phyloP scores from a whole-genome alignment of 2,797 vertebrate species.

The Morus bassanus region DNA sequence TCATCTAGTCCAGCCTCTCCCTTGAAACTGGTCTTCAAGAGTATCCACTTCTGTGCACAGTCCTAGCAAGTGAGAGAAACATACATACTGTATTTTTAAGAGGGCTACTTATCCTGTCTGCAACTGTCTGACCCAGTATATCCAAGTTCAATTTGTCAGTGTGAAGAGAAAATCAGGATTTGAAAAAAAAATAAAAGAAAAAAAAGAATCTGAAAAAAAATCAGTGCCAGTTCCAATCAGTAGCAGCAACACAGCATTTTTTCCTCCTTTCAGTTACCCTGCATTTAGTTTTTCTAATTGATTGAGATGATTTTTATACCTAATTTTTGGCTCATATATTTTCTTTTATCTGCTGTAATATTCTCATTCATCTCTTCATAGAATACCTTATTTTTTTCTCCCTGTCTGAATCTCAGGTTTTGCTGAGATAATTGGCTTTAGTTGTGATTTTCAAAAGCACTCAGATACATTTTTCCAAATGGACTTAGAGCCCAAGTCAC shows the following conservation, averaged over 20 bases:
- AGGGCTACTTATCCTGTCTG: background rate
- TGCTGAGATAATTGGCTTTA: background rate
- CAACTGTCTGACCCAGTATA: background rate
- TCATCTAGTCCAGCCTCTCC: background rate
- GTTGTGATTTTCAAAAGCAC: background rate
- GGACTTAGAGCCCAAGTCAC: background rate
- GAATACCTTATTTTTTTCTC: background rate
- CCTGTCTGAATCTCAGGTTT: background rate
- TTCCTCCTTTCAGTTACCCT: background rate
- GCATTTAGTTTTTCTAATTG: background rate
- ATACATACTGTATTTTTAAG: background rate
- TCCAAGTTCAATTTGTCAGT: background rate
- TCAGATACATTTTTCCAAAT: background rate
- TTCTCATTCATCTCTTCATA: background rate
- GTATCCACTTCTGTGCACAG: background rate
- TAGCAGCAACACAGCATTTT: background rate
- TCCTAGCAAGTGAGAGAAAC: background rate
- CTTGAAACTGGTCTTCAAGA: background rate
- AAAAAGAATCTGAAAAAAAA: background rate
- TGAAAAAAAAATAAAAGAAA: no score
- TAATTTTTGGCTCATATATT: background rate
- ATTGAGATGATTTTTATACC: background rate
- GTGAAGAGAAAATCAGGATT: background rate
- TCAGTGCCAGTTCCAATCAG: background rate
- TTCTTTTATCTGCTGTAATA: background rate